Evolutionary conservation across 2,888 invertebrate genomes (phyloP), one percentile per base, ranked within the genome.

Genomic region (Mechanitis mazaeus): DNA sequence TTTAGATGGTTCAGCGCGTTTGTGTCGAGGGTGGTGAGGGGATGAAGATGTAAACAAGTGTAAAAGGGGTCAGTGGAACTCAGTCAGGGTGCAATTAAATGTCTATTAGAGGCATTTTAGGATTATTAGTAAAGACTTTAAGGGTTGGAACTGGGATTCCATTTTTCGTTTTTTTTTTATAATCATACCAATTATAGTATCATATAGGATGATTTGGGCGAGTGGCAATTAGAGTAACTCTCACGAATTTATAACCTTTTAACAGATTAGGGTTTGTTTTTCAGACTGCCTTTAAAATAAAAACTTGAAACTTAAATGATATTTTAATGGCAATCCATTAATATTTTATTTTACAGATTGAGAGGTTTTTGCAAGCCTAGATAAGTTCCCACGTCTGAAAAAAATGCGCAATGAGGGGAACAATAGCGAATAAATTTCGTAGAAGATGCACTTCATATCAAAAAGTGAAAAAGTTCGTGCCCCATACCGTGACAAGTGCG

Each of bases 1-100:
- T 86, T 88, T 87, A 85, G 88, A 89, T 89, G 88, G 81, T 77
- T 88, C 83, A 87, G 75, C 84, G 87, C 80, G 73, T 80, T 81
- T 71, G 73, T 64, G 74, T 2, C 35, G 35, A 35, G 75, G 65
- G 77, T 77, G 78, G 75, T 70, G 77, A 75, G 78, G 85, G 87
- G 87, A 90, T 90, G 83, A 84, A 90, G 89, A 88, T 84, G 89
- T 90, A 89, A 90, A 88, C 89, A 90, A 87, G 89, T 89, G 90
- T 87, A 88, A 89, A 87, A 88, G 87, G 89, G 90, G 89, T 89
- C 89, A 89, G 84, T 85, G 85, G 86, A 83, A 82, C 85, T 79
- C 81, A 11, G 74, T 6, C 35, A 70, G 77, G 75, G 76, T 83
- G 79, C 87, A 87, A 89, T 90, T 89, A 89, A 89, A 88, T 87